Base-by-base conservation (phyloP, 92 coral and sea anemone species). In the Nematostella vectensis region DNA sequence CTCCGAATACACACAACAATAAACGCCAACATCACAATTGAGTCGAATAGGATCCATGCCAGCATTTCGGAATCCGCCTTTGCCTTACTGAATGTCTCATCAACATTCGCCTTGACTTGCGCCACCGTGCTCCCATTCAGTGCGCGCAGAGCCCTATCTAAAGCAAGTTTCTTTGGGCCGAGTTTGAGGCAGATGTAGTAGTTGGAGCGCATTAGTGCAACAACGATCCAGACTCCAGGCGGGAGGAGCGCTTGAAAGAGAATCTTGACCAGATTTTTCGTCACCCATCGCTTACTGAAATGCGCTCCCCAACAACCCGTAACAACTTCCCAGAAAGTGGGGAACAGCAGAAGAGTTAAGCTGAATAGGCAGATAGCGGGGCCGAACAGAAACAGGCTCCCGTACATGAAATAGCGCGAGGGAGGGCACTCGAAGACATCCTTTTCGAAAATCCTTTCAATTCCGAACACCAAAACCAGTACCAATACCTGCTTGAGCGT, bases 371-470 rank as follows among this genome's bases (percentile, higher is more conserved):
- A 59, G 22, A 75, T 16, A 0, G 81, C 81, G 15, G 81, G 81
- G 11, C 81, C 74, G 29, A 67, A 50, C 4, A 75, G 72, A 23
- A 75, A 75, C 27, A 61, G 31, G 22, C 30, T 45, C 1, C 81
- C 81, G 21, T 75, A 75, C 17, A 27, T 23, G 39, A 18, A 54
- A 27, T 75, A 49, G 4, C 39, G 24, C 18, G 28, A 13, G 3
- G 50, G 47, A 1, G 81, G 81, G 40, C 81, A 75, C 48, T 68
- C 49, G 54, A 75, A 75, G 25, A 75, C 61, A 2, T 50, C 69
- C 38, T 67, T 75, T 45, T 75, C 82, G 50, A 75, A 75, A 49
- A 75, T 68, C 58, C 58, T 50, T 37, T 75, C 82, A 39, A 75
- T 33, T 0, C 70, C 66, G 6, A 75, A 53, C 22, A 75, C 82